Evolutionary conservation across 2,797 vertebrate genomes (phyloP).

Genomic region (Enoplosus armatus): DNA sequence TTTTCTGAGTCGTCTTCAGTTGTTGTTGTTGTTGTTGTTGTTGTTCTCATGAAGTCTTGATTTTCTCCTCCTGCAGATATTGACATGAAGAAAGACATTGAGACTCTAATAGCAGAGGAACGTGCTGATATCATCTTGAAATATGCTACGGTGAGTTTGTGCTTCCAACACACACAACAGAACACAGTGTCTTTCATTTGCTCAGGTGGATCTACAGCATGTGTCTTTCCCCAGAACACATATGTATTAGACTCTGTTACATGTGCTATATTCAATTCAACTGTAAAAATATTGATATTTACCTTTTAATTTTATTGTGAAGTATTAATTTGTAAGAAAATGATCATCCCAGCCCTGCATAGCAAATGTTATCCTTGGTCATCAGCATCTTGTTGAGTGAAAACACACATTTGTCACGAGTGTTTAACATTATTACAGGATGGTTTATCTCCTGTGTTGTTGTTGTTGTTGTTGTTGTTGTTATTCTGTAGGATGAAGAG

Average conservation of each 20-base stretch:
- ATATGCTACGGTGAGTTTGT: conserved; percentile 88
- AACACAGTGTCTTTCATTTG: too few relatives aligned
- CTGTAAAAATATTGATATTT: not conserved
- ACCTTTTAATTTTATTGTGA: not conserved
- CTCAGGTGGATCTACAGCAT: too few relatives aligned
- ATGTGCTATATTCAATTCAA: not conserved
- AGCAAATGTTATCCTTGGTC: not conserved
- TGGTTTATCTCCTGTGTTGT: not conserved
- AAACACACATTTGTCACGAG: not conserved
- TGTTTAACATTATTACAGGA: not conserved
- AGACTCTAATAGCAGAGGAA: conserved; percentile 91
- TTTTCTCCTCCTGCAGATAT: conserved; percentile 79
- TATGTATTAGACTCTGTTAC: not conserved
- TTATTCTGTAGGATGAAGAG: conserved; percentile 46
- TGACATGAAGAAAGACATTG: conserved; percentile 96
- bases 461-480: conserved; percentile 25
- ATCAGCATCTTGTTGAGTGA: not conserved
- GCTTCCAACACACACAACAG: not conserved
- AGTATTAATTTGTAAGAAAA: not conserved
- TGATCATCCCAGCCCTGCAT: not conserved
- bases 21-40: not conserved
- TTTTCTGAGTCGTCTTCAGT: conserved; percentile 21
- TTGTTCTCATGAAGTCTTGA: not conserved
- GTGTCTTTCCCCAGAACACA: too few relatives aligned
- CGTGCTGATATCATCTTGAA: conserved; percentile 91